Base-by-base conservation (phyloP, 2,888 invertebrate genomes). In the Rapana venosa region DNA sequence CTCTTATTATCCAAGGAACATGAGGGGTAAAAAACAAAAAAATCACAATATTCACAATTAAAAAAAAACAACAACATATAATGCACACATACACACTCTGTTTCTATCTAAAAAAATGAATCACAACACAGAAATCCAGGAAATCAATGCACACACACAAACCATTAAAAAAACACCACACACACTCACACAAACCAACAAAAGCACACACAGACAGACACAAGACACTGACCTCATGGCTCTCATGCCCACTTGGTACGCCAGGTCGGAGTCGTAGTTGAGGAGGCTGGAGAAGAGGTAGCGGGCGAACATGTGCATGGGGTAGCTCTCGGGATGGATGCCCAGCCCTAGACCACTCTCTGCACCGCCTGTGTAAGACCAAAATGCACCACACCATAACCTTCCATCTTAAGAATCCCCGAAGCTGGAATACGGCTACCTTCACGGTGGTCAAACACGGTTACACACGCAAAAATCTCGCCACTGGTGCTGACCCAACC, bases 271-370 rank as follows among this genome's bases (percentile, higher is more conserved):
- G 95, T 98, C 98, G 92, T 97, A 97, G 86, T 97, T 97, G 93
- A 98, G 96, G 92, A 98, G 96, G 56, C 98, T 97, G 61, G 97
- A 97, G 96, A 98, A 98, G 92, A 98, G 97, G 96, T 97, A 98
- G 92, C 98, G 96, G 20, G 98, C 98, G 96, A 98, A 98, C 81
- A 98, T 98, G 95, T 98, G 98, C 97, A 98, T 98, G 32, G 98
- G 98, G 93, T 98, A 97, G 77, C 98, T 98, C 93, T 98, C 97
- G 0, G 98, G 97, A 95, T 98, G 98, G 92, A 98, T 97, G 47
- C 98, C 98, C 90, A 97, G 96, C 30, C 97, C 97, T 36, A 98
- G 97, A 74, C 98, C 98, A 92, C 98, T 98, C 17, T 97, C 97
- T 0, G 98, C 98, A 0, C 98, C 98, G 84, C 98, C 96, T 96